Conservation (phyloP, 1,140 invertebrate genomes). For the Geopemphigus sp. region DNA sequence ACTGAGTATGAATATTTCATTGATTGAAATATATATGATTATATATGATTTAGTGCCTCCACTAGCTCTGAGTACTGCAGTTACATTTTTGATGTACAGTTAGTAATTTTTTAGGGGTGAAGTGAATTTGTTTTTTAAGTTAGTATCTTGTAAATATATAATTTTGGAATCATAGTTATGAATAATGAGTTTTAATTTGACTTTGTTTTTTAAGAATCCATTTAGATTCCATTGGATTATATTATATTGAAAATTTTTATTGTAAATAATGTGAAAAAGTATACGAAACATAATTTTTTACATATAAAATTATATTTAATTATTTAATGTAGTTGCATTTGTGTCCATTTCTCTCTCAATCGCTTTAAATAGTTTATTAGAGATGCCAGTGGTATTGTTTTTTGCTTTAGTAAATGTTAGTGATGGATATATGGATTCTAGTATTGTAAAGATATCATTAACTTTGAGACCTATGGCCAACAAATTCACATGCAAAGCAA, state of each 20-base stretch:
- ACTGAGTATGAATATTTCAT: constrained; percentile 7
- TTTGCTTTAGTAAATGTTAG: not conserved
- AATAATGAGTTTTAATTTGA: not conserved
- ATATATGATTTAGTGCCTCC: not conserved
- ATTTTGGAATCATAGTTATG: not conserved
- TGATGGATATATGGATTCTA: no score
- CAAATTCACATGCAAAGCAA: no score
- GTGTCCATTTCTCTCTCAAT: not conserved
- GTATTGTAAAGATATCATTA: no score
- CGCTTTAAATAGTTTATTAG: not conserved
- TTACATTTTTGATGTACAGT: not conserved
- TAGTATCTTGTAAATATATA: constrained; percentile 30
- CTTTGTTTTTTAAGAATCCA: not conserved
- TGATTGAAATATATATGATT: not conserved
- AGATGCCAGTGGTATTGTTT: not conserved
- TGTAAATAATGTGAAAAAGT: no score
- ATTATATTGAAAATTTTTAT: no score
- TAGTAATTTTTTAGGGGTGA: not conserved
- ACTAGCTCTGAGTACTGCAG: not conserved
- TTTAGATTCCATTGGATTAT: constrained; percentile 22
- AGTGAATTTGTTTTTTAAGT: constrained; percentile 3
- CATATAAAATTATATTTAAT: no score
- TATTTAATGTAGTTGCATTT: not conserved
- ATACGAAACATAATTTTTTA: not conserved
- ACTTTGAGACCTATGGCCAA: no score